A percentile compares a stretch with the other conserved stretches of the same genome.
Conservation (phyloP, 1,140 invertebrate genomes). For the Homarus americanus region DNA sequence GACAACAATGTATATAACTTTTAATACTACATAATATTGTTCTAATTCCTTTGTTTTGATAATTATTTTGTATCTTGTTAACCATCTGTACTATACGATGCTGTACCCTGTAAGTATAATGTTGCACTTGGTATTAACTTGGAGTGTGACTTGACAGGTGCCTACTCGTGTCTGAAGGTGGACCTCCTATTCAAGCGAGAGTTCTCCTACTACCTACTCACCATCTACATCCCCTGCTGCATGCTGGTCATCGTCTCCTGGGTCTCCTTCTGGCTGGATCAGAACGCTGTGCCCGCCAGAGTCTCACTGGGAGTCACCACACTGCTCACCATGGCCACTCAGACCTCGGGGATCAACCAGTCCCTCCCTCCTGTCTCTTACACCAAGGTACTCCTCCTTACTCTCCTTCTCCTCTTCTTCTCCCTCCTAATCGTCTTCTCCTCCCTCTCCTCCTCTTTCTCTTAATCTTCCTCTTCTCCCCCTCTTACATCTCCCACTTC, state of each 20-base stretch:
- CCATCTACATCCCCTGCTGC: constrained; percentile 80
- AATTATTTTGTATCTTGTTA: too few relatives aligned
- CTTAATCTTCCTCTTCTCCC: too few relatives aligned
- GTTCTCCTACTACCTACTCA: constrained; percentile 81
- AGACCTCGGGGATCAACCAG: constrained; percentile 80
- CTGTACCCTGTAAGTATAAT: too few relatives aligned
- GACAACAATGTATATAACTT: too few relatives aligned
- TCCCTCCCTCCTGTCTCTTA: constrained; percentile 78
- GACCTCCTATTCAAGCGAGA: constrained; percentile 80
- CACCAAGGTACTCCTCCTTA: constrained; percentile 75
- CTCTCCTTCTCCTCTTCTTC: neutral
- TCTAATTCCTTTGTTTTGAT: too few relatives aligned
- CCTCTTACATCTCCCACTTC: too few relatives aligned
- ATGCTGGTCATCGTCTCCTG: constrained; percentile 82
- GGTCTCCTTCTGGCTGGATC: constrained; percentile 81
- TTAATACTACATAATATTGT: too few relatives aligned
- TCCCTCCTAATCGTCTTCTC: neutral
- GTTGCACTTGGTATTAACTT: too few relatives aligned
- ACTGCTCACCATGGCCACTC: constrained; percentile 81
- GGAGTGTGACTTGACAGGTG: too few relatives aligned
- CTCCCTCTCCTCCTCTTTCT: neutral
- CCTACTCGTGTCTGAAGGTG: constrained; percentile 81
- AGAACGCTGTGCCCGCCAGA: constrained; percentile 80
- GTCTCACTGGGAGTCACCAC: constrained; percentile 81
- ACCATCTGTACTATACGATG: too few relatives aligned